These are phyloP conservation scores for Phyllotreta striolata DNA, from an alignment of 2,888 invertebrate species.

Conservation along the genomic window DNA sequence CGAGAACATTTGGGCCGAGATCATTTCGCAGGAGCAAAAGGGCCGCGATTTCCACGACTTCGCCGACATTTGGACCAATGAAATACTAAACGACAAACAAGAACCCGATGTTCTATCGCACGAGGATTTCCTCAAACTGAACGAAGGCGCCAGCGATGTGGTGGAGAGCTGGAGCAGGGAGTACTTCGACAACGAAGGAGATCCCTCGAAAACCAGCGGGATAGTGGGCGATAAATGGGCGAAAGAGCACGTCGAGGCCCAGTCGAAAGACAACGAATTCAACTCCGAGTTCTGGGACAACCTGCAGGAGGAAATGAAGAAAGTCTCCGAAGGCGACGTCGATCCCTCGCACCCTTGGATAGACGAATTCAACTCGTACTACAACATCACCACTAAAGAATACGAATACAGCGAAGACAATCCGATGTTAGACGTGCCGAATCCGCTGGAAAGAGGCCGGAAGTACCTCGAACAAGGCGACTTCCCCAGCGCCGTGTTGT, in stretches of 20 bases:
- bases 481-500: slow-evolving; percentile 92
- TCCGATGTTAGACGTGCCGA: slow-evolving; percentile 78
- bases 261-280: slow-evolving; percentile 60
- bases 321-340: slow-evolving; percentile 73
- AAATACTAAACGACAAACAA: slow-evolving; percentile 63
- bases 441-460: slow-evolving; percentile 88
- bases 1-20: slow-evolving; percentile 61
- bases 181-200: slow-evolving; percentile 54
- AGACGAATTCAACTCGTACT: slow-evolving; percentile 70
- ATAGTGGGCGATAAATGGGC: slow-evolving; percentile 54
- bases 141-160: slow-evolving; percentile 70
- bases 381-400: slow-evolving; percentile 71
- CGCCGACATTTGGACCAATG: slow-evolving; percentile 70
- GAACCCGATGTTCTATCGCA: background rate
- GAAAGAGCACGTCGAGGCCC: slow-evolving; percentile 54
- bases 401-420: slow-evolving; percentile 86
- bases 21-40: slow-evolving; percentile 56
- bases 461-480: slow-evolving; percentile 85
- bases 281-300: slow-evolving; percentile 71
- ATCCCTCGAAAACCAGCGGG: slow-evolving; percentile 43
- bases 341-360: slow-evolving; percentile 74
- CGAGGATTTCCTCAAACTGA: slow-evolving; percentile 81
- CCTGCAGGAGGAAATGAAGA: slow-evolving; percentile 80
- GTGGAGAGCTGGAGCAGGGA: slow-evolving; percentile 65
- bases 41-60: slow-evolving; percentile 57